These are phyloP conservation scores for Oxyscelio sp. DNA, from an alignment of 2,888 invertebrate species.

Conservation along the genomic window DNA sequence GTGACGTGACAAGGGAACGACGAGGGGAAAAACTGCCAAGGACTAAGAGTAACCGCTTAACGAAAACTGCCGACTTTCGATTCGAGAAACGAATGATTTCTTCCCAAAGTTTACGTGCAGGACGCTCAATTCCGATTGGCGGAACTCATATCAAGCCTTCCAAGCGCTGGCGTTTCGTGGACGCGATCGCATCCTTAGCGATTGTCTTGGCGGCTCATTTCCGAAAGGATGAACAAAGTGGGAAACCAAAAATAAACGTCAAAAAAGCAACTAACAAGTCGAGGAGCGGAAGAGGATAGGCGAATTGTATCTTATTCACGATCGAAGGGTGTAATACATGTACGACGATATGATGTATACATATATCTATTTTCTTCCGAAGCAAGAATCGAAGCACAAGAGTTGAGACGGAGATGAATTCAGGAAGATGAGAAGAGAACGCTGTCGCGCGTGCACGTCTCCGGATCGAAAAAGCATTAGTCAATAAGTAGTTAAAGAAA, in stretches of 20 bases:
- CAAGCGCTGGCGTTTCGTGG: background rate
- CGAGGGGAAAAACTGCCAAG: background rate
- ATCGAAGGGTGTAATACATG: conserved; percentile 5
- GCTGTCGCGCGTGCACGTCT: conserved; percentile 73
- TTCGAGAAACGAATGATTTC: background rate
- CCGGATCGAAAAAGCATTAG: conserved; percentile 78
- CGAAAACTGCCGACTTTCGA: background rate
- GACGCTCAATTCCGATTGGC: background rate
- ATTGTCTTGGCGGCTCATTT: background rate
- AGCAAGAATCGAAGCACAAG: conserved; percentile 81
- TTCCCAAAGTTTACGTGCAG: background rate
- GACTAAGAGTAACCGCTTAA: background rate
- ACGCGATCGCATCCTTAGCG: background rate
- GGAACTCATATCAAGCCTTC: conserved; percentile 2
- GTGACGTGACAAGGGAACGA: too few species aligned
- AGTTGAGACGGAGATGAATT: conserved; percentile 12
- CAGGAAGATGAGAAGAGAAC: conserved; percentile 22
- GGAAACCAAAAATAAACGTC: too few species aligned
- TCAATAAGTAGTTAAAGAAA: conserved; percentile 81
- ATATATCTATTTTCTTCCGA: conserved; percentile 83
- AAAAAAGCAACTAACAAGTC: too few species aligned
- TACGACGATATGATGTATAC: conserved; percentile 56
- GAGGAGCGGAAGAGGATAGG: background rate
- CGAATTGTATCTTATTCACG: background rate
- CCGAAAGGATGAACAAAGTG: too few species aligned